Evolutionary conservation across 2,113 vertebrate species (phyloP).

Genomic region (Percina caprodes): DNA sequence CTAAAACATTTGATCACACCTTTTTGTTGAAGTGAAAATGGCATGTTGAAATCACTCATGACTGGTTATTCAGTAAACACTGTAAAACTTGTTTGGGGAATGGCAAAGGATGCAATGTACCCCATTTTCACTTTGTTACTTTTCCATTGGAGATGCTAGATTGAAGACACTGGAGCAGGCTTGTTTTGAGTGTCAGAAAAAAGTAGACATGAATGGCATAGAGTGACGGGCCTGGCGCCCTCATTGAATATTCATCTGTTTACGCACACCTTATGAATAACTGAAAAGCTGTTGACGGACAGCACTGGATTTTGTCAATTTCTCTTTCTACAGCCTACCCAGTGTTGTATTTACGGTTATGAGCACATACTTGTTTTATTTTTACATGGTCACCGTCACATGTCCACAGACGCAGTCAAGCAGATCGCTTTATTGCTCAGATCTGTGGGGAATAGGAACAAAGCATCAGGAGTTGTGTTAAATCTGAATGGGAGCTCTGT

Average conservation of each 20-base stretch:
- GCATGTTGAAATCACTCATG: background rate
- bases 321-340: constrained; percentile 17
- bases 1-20: background rate
- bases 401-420: constrained; percentile 37
- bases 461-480: constrained; percentile 31
- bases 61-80: background rate
- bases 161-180: constrained; percentile 28
- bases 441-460: constrained; percentile 31
- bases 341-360: constrained; percentile 57
- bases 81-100: too few species aligned
- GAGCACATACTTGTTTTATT: constrained; percentile 47
- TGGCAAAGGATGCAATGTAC: background rate
- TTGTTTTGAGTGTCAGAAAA: constrained; percentile 66
- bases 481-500: constrained; percentile 54
- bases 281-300: constrained; percentile 70
- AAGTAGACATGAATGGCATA: constrained; percentile 63
- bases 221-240: constrained; percentile 62
- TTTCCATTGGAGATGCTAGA: background rate
- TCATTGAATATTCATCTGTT: constrained; percentile 80
- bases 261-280: constrained; percentile 67
- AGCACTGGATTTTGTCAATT: constrained; percentile 56
- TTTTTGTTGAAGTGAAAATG: background rate
- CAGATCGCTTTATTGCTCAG: constrained; percentile 50
- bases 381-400: constrained; percentile 39
- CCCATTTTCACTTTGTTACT: constrained; percentile 12